Evolutionary conservation across 2,888 invertebrate species (phyloP).

Genomic region (Eulithis prunata): DNA sequence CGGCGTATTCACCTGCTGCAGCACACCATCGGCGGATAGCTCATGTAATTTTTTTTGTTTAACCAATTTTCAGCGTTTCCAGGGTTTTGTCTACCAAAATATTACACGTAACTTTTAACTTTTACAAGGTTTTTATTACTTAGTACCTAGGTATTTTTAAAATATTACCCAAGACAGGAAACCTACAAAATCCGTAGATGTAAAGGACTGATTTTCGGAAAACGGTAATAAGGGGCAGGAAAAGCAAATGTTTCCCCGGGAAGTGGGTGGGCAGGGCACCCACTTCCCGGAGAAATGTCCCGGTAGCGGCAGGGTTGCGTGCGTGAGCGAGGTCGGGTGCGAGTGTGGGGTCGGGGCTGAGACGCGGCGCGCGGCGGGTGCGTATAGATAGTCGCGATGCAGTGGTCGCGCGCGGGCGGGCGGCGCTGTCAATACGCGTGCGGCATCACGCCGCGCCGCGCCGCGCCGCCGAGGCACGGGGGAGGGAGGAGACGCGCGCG

Average conservation of each 20-base stretch:
- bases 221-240: conserved; percentile 54
- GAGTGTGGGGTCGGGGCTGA: conserved; percentile 44
- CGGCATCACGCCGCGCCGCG: conserved; percentile 43
- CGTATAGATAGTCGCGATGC: conserved; percentile 59
- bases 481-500: conserved; percentile 61
- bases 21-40: conserved; percentile 7
- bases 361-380: conserved; percentile 44
- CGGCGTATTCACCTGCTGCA: conserved; percentile 13
- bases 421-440: conserved; percentile 79
- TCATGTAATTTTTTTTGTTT: conserved; percentile 17
- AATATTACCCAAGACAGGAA: not conserved
- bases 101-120: too few relatives aligned
- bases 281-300: conserved; percentile 6
- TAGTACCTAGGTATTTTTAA: not conserved
- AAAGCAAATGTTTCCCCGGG: conserved; percentile 61
- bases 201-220: conserved; percentile 50
- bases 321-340: conserved; percentile 35
- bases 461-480: conserved; percentile 32
- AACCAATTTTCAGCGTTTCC: too few relatives aligned
- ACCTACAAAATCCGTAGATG: conserved; percentile 20
- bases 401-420: conserved; percentile 71
- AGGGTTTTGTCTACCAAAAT: too few relatives aligned
- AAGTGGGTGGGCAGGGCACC: conserved; percentile 37
- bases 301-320: conserved; percentile 41
- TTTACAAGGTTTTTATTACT: too few relatives aligned